Percentiles rank a stretch among this genome's conserved stretches.
Conservation (phyloP, 1,140 invertebrate genomes). For the Phortica variegata region DNA sequence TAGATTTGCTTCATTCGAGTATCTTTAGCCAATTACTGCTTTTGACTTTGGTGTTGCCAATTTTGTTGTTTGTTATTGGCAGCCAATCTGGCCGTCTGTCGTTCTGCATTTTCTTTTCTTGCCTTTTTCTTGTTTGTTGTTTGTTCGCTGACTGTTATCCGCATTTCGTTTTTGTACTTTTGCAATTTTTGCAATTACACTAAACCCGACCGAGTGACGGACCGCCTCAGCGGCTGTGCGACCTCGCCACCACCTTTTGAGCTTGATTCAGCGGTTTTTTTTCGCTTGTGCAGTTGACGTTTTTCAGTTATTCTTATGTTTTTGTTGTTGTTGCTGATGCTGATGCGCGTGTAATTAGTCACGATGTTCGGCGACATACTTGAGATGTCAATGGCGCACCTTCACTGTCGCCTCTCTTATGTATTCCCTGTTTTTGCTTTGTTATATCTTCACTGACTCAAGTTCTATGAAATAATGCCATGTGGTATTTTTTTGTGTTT, state of each 20-base stretch:
- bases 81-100: constrained; percentile 1
- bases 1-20: too few relatives aligned
- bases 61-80: constrained; percentile 1
- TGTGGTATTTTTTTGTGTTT: too few relatives aligned
- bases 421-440: too few relatives aligned
- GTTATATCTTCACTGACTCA: too few relatives aligned
- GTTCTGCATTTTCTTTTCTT: constrained; percentile 11
- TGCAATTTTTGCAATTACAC: constrained; percentile 31
- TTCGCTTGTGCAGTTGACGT: too few relatives aligned
- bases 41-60: constrained; percentile 17
- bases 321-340: constrained; percentile 39
- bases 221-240: constrained; percentile 2
- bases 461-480: too few relatives aligned
- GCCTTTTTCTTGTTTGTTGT: constrained; percentile 19
- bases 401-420: too few relatives aligned
- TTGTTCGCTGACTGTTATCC: constrained; percentile 22
- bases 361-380: constrained; percentile 51
- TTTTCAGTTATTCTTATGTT: constrained; percentile 7
- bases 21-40: too few relatives aligned
- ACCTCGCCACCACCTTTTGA: too few relatives aligned
- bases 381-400: constrained; percentile 25
- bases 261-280: too few relatives aligned
- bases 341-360: constrained; percentile 46
- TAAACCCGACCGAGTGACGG: constrained; percentile 39
- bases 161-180: constrained; percentile 34